phyloP scores from a whole-genome alignment of 2,113 vertebrate genomes.

The Astur gentilis region DNA sequence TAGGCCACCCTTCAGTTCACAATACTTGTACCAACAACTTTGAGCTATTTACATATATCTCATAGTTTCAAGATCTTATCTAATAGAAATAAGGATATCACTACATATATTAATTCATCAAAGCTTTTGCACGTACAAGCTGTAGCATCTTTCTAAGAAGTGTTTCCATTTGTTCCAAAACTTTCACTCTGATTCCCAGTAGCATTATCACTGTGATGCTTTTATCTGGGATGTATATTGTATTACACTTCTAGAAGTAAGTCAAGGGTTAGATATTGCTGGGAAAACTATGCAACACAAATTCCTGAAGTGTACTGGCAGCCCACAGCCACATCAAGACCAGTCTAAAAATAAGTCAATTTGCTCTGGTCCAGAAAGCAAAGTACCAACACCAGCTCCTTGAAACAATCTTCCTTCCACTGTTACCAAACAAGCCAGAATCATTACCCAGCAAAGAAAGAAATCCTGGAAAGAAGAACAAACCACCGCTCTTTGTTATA shows the following conservation, averaged over 20 bases:
- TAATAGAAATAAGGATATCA: not conserved
- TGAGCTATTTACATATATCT: not conserved
- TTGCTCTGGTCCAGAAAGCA: not conserved
- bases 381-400: not conserved
- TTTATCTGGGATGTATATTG: constrained; percentile 8
- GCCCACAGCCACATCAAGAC: not conserved
- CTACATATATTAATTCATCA: not conserved
- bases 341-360: constrained; percentile 46
- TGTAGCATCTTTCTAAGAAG: constrained; percentile 41
- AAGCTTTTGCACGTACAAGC: not conserved
- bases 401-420: not conserved
- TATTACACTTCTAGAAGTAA: constrained; percentile 36
- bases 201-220: constrained; percentile 28
- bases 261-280: constrained; percentile 30
- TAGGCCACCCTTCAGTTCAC: not conserved
- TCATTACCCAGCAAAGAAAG: not conserved
- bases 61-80: not conserved
- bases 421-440: not conserved
- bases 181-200: not conserved
- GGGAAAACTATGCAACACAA: constrained; percentile 20
- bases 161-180: constrained; percentile 10
- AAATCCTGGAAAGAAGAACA: not conserved
- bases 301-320: constrained; percentile 22
- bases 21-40: not conserved
- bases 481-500: not conserved